These are phyloP conservation scores for Seira musarum DNA, from an alignment of 2,888 invertebrate genomes.

Conservation along the genomic window DNA sequence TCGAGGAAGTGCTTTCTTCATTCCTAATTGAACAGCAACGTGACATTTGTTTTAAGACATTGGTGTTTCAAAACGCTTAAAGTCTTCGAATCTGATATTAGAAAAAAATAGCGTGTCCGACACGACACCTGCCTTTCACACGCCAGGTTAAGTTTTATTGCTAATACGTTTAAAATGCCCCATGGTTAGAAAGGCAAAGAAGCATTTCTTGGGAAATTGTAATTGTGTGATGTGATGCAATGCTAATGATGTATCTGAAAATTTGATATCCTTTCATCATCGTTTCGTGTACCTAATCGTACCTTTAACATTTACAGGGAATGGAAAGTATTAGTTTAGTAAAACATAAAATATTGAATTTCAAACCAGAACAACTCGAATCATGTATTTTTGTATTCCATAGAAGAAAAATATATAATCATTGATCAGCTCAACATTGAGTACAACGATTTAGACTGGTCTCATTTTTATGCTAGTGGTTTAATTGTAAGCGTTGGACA, in stretches of 20 bases:
- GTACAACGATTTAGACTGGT: constrained; percentile 8
- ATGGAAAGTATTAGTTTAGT: constrained; percentile 1
- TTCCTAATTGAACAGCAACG: neutral
- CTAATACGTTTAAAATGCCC: neutral
- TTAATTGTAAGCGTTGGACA: neutral
- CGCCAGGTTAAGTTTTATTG: neutral
- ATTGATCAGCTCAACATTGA: neutral
- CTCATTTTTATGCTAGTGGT: neutral
- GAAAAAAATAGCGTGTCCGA: neutral
- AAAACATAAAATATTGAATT: neutral
- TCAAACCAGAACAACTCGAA: too few species aligned
- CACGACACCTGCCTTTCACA: neutral
- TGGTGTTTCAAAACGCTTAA: neutral
- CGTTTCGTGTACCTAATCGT: constrained; percentile 1
- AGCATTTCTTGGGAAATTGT: neutral
- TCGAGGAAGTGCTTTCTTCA: neutral
- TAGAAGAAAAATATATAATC: neutral
- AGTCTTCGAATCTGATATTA: neutral
- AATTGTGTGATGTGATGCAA: neutral
- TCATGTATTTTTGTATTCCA: neutral
- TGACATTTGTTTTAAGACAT: neutral
- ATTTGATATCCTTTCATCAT: neutral
- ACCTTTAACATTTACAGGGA: constrained; percentile 2
- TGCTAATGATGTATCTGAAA: neutral
- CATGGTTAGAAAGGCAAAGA: neutral